Base-by-base conservation (phyloP, 1,140 invertebrate species). In the Oryzaephilus surinamensis region DNA sequence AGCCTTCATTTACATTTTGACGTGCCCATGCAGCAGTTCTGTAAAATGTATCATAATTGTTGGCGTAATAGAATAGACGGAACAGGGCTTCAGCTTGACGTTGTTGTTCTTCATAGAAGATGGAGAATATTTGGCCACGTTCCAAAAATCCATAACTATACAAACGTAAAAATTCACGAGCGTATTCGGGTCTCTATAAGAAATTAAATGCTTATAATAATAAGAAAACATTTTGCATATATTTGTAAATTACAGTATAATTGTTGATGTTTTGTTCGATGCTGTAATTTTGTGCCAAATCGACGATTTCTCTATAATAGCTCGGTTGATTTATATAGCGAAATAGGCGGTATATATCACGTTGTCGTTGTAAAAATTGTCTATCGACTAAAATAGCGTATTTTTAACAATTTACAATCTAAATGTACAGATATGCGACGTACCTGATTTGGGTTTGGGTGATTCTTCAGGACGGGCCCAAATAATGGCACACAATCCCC, bases 41-140 rank as follows among this genome's bases (percentile, higher is more conserved):
- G 56, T 74, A 72, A 65, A 81, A 79, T 16, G 69, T 70, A 14
- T 73, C 67, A 48, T 71, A 79, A 56, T 76, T 72, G 53, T 76
- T 74, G 21, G 76, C 74, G 46, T 67, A 68, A 63, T 73, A 73
- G 15, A 81, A 58, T 2, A 77, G 51, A 13, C 66, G 61, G 69
- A 74, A 79, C 13, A 77, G 59, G 2, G 61, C 51, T 12, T 69
- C 56, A 23, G 72, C 72, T 52, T 79, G 70, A 3, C 71, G 57
- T 13, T 69, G 55, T 31, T 76, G 70, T 17, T 67, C 60, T 2
- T 61, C 49, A 46, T 73, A 58, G 54, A 58, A 63, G 45, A 67
- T 59, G 0, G 67, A 68, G 39, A 60, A 70, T 3, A 65, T 13
- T 13, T 55, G 52, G 0, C 58, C 61, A 6, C 62, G 58, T 1